Evolutionary conservation across 2,113 vertebrate species (phyloP).

Genomic region (Lampris megalopsis): DNA sequence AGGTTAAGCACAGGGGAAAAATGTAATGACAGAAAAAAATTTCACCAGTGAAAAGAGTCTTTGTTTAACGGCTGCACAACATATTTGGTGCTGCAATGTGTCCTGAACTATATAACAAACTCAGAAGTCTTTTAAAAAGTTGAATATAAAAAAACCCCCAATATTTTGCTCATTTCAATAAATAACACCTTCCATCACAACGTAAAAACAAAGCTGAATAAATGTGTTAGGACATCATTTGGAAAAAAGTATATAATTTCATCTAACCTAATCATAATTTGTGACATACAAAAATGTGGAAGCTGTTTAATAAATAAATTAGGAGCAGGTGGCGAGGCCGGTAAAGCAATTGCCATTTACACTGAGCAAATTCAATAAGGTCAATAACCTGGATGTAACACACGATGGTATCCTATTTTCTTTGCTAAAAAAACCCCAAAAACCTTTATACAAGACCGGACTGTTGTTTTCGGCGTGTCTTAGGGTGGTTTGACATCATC

Average conservation of each 20-base stretch:
- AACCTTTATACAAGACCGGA: slow-evolving; percentile 4
- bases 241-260: slow-evolving; percentile 8
- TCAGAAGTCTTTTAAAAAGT: slow-evolving; percentile 15
- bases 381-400: slow-evolving; percentile 13
- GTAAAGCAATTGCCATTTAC: slow-evolving; percentile 21
- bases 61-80: slow-evolving; percentile 16
- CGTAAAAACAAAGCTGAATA: slow-evolving; percentile 15
- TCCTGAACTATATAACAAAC: slow-evolving; percentile 24
- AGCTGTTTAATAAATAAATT: slow-evolving; percentile 71
- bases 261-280: neutral
- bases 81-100: slow-evolving; percentile 31
- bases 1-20: slow-evolving; percentile 66
- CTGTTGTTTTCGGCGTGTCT: slow-evolving; percentile 30
- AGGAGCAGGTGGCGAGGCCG: slow-evolving; percentile 27
- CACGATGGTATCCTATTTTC: slow-evolving; percentile 7
- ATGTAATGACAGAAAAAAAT: slow-evolving; percentile 50
- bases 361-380: slow-evolving; percentile 16
- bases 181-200: slow-evolving; percentile 67
- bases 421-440: neutral
- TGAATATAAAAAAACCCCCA: slow-evolving; percentile 25
- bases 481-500: slow-evolving; percentile 62
- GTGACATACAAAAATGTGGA: slow-evolving; percentile 20
- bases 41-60: slow-evolving; percentile 82
- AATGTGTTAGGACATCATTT: slow-evolving; percentile 8
- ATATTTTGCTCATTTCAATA: slow-evolving; percentile 69